Base-by-base conservation (phyloP, 2,113 vertebrate species). In the Caloenas nicobarica region DNA sequence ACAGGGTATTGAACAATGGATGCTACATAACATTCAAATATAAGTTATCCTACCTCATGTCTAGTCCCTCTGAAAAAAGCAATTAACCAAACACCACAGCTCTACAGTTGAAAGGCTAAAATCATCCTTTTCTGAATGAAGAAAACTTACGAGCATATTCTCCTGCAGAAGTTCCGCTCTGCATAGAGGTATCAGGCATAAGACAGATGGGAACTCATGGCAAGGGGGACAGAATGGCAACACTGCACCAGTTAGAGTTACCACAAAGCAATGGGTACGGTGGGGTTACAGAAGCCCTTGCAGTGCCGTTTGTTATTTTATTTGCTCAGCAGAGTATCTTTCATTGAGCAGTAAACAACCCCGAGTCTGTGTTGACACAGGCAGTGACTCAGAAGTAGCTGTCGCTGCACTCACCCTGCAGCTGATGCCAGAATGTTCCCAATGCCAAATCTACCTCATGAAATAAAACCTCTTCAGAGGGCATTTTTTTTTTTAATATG, bases 351-450 rank as follows among this genome's bases (percentile, higher is more conserved):
- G 28, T 73, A 89, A 89, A 91, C 77, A 84, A 5, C 60, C 56
- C 72, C 79, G 33, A 48, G 42, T 33, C 7, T 0, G 0, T 70
- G 54, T 65, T 93, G 81, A 62, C 51, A 26, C 33, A 89, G 44
- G 68, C 89, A 83, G 58, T 81, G 77, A 60, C 77, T 92, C 89
- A 91, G 38, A 85, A 87, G 65, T 28, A 80, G 66, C 54, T 81
- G 71, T 54, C 54, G 18, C 50, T 64, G 66, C 8, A 10, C 62
- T 84, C 61, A 42, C 26, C 44, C 86, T 50, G 62, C 66, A 90
- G 58, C 71, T 88, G 66, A 70, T n/a, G 71, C 26, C 74, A 93
- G 12, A 86, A 89, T 12, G 28, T 44, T 94, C 76, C 40, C 50
- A 69, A 18, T 23, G 36, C 31, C 74, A 88, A 87, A 72, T 14